Percentiles rank a stretch among this genome's conserved stretches.
Conservation (phyloP, 2,113 vertebrate species). For the Coracopsis vasa region DNA sequence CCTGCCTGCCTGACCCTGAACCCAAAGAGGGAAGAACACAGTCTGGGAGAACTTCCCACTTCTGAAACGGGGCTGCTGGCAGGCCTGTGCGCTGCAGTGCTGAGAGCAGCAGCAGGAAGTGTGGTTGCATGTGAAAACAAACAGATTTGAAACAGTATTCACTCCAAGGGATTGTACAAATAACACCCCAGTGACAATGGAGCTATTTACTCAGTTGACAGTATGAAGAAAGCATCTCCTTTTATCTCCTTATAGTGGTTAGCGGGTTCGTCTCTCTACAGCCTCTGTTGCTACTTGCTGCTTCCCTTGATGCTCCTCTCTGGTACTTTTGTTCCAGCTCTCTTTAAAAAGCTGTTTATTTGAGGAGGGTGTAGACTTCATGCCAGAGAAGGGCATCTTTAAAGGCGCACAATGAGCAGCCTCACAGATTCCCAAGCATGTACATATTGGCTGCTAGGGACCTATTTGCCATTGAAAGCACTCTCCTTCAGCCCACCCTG, state of each 20-base stretch:
- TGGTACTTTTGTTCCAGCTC: background rate
- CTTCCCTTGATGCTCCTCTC: background rate
- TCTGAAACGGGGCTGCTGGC: background rate
- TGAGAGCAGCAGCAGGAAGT: conserved; percentile 50
- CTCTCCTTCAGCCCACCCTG: background rate
- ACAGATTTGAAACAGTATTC: conserved; percentile 49
- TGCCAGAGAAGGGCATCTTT: background rate
- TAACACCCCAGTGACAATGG: conserved; percentile 47
- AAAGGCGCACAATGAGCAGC: background rate
- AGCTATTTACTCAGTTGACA: conserved; percentile 45
- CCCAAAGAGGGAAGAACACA: background rate
- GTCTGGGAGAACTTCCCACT: background rate
- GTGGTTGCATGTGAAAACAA: conserved; percentile 54
- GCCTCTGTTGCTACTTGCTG: conserved; percentile 22
- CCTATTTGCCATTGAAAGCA: background rate
- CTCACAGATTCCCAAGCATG: background rate
- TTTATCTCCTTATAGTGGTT: conserved; percentile 37
- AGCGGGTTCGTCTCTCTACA: background rate
- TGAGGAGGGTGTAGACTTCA: background rate
- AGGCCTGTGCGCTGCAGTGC: background rate
- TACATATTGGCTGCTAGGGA: background rate
- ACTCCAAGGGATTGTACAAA: conserved; percentile 49
- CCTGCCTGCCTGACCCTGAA: background rate
- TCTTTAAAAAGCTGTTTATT: conserved; percentile 19
- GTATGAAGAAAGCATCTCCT: conserved; percentile 44